These are phyloP conservation scores for Trichechus manatus DNA, from an alignment of 2,113 vertebrate genomes.

Conservation along the genomic window DNA sequence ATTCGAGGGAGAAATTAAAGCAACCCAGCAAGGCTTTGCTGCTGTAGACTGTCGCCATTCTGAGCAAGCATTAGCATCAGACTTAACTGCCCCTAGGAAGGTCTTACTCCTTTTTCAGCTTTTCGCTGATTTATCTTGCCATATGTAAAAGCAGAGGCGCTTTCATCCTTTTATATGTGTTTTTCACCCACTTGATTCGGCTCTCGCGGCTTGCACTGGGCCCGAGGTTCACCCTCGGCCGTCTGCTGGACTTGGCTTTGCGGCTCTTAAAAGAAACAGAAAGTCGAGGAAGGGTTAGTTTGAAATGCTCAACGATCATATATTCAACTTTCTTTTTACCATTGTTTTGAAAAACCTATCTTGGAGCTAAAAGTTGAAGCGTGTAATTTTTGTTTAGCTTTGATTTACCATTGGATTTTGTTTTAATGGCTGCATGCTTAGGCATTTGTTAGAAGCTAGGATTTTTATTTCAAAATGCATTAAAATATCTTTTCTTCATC, in stretches of 20 bases:
- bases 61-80: slow-evolving; percentile 98
- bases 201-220: slow-evolving; percentile 89
- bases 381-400: slow-evolving; percentile 78
- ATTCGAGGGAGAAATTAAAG: slow-evolving; percentile 99
- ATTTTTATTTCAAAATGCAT: slow-evolving; percentile 64
- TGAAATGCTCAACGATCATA: slow-evolving; percentile 89
- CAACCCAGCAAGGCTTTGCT: slow-evolving; percentile 91
- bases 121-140: slow-evolving; percentile 79
- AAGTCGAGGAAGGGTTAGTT: slow-evolving; percentile 87
- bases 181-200: slow-evolving; percentile 87
- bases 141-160: slow-evolving; percentile 84
- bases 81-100: slow-evolving; percentile 93
- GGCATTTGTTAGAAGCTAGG: slow-evolving; percentile 65
- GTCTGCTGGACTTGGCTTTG: slow-evolving; percentile 83
- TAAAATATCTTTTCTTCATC: slow-evolving; percentile 61
- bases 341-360: slow-evolving; percentile 63
- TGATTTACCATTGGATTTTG: slow-evolving; percentile 69
- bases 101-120: slow-evolving; percentile 88
- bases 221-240: slow-evolving; percentile 86
- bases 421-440: slow-evolving; percentile 59
- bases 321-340: slow-evolving; percentile 86
- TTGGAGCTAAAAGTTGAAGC: slow-evolving; percentile 75
- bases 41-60: slow-evolving; percentile 94
- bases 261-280: slow-evolving; percentile 84
- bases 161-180: slow-evolving; percentile 89